A percentile compares a stretch with the other conserved stretches of the same genome.
These are phyloP conservation scores for Agraylea sexmaculata DNA, from an alignment of 1,140 invertebrate genomes.

Conservation along the genomic window DNA sequence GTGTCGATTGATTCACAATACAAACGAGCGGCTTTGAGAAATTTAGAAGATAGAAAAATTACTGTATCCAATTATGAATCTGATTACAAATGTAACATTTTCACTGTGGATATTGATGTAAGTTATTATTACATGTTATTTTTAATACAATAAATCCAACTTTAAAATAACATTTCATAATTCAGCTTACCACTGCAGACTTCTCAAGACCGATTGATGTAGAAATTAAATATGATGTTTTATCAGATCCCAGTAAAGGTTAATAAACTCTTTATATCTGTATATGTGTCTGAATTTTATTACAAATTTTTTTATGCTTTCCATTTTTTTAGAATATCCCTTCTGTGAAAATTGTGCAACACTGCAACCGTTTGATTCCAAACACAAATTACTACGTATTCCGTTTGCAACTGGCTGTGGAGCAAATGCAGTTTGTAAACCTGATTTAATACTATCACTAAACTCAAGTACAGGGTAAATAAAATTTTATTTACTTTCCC, in stretches of 20 bases:
- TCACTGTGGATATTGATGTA: slow-evolving; percentile 15
- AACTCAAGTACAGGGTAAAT: slow-evolving; percentile 8
- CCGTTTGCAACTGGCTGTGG: slow-evolving; percentile 19
- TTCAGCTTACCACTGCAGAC: slow-evolving; percentile 25
- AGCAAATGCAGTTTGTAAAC: slow-evolving; percentile 11
- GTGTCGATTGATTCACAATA: slow-evolving; percentile 16
- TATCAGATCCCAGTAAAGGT: slow-evolving; percentile 16
- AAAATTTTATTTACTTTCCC: slow-evolving; percentile 3
- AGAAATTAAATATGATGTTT: slow-evolving; percentile 29
- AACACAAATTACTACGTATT: slow-evolving; percentile 7
- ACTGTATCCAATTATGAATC: neutral
- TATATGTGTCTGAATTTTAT: too few species aligned
- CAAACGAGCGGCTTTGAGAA: slow-evolving; percentile 13
- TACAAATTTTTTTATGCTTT: too few species aligned
- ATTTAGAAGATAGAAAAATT: slow-evolving; percentile 7
- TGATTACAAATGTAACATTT: slow-evolving; percentile 12
- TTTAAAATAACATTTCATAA: slow-evolving; percentile 10
- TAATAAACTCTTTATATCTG: slow-evolving; percentile 5
- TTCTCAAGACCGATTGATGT: slow-evolving; percentile 33
- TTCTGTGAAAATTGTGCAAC: slow-evolving; percentile 17
- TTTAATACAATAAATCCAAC: too few species aligned
- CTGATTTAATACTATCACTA: slow-evolving; percentile 12
- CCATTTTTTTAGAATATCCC: slow-evolving; percentile 13
- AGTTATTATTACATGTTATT: too few species aligned
- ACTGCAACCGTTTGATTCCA: slow-evolving; percentile 8